A percentile compares a stretch with the other conserved stretches of the same genome.
phyloP scores from a whole-genome alignment of 2,113 vertebrate species.

The Petrocephalus microphthalmus region DNA sequence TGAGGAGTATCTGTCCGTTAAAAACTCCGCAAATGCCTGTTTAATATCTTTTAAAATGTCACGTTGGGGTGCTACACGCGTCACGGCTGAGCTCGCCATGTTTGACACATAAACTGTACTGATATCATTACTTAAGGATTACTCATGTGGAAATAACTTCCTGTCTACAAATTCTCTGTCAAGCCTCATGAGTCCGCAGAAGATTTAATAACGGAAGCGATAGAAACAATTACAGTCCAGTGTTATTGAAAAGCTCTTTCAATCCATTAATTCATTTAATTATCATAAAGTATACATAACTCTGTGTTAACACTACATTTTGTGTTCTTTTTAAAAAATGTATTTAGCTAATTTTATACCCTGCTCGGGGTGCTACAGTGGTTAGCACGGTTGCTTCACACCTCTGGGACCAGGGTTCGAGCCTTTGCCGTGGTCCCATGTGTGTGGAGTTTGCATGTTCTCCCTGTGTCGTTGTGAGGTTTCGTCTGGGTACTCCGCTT shows the following conservation, averaged over 20 bases:
- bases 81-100: neutral
- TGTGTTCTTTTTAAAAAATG: neutral
- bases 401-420: neutral
- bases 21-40: neutral
- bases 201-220: neutral
- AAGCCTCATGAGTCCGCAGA: neutral
- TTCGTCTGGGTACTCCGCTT: neutral
- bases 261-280: slow-evolving; percentile 2
- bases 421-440: neutral
- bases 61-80: neutral
- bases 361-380: neutral
- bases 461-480: neutral
- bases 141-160: neutral
- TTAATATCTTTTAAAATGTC: neutral
- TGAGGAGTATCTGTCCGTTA: neutral
- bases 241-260: slow-evolving; percentile 4
- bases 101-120: too few relatives aligned
- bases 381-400: neutral
- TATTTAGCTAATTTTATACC: neutral
- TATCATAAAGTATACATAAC: neutral
- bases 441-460: neutral
- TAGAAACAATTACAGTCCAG: neutral
- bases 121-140: neutral
- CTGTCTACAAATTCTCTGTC: neutral
- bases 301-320: neutral